Evolutionary conservation across 1,140 invertebrate species (phyloP).

Genomic region (Dufourea novaeangliae): DNA sequence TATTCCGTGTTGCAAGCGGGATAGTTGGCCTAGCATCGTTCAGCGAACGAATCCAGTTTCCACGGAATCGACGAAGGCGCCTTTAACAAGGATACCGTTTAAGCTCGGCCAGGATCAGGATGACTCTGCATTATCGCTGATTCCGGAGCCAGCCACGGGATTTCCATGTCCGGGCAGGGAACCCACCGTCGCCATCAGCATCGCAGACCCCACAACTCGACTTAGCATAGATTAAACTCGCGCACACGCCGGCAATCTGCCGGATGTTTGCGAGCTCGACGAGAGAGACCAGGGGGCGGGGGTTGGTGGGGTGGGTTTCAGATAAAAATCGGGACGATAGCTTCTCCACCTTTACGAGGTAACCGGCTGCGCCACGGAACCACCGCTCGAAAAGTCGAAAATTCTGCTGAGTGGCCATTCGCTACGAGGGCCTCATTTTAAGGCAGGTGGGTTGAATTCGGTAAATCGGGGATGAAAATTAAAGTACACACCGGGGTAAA

Average conservation of each 20-base stretch:
- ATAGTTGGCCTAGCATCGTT: neutral
- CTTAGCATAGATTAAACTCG: constrained; percentile 70
- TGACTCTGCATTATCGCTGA: constrained; percentile 77
- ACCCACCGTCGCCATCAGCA: constrained; percentile 62
- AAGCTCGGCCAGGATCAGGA: constrained; percentile 65
- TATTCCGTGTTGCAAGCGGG: no score
- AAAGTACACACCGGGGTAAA: no score
- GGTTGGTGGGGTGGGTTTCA: constrained; percentile 38
- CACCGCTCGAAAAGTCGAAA: constrained; percentile 14
- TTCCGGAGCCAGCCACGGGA: constrained; percentile 76
- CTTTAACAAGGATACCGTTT: constrained; percentile 72
- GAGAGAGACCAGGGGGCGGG: neutral
- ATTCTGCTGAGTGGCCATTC: constrained; percentile 33
- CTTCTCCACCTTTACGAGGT: constrained; percentile 63
- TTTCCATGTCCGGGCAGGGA: constrained; percentile 75
- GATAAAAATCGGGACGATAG: constrained; percentile 60
- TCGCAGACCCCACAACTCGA: constrained; percentile 63
- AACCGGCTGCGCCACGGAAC: constrained; percentile 16
- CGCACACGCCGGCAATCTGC: constrained; percentile 56
- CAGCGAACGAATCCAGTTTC: neutral
- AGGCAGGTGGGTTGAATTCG: constrained; percentile 4
- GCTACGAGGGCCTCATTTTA: neutral
- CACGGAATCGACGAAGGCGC: constrained; percentile 55
- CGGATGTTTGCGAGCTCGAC: constrained; percentile 45
- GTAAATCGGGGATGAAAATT: neutral